Conservation (phyloP, 2,797 vertebrate genomes). For the Poecile montanus region DNA sequence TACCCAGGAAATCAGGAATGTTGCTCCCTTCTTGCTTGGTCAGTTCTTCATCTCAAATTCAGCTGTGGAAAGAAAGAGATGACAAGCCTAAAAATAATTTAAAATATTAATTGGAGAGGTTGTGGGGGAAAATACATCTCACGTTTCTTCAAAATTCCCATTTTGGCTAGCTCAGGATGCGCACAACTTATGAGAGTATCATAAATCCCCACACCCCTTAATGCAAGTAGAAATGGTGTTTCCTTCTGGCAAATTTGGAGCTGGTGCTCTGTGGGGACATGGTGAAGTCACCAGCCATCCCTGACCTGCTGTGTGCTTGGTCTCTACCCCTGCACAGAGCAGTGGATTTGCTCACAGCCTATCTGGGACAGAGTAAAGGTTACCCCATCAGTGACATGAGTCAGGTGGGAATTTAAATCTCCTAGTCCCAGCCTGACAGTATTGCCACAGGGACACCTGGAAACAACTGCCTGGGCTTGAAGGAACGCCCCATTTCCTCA, state of each 20-base stretch:
- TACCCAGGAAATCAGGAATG: not conserved
- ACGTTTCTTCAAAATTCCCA: not conserved
- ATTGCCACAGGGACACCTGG: not conserved
- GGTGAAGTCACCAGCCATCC: not conserved
- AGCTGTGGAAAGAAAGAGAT: not conserved
- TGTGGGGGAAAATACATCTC: not conserved
- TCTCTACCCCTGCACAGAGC: not conserved
- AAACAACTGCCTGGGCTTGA: not conserved
- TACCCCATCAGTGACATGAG: not conserved
- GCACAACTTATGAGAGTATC: accelerated
- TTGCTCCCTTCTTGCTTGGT: not conserved
- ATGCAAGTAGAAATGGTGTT: not conserved
- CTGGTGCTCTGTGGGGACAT: not conserved
- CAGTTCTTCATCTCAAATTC: not conserved
- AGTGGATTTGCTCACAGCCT: not conserved
- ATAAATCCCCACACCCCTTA: not conserved
- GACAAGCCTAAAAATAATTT: not conserved
- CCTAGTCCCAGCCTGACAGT: accelerated
- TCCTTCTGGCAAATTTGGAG: not conserved
- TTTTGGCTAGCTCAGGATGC: accelerated
- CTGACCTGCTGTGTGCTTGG: not conserved
- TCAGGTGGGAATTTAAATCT: not conserved
- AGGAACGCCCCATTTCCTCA: not conserved
- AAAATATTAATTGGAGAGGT: not conserved
- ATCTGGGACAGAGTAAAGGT: not conserved